Percentiles rank a stretch among this genome's conserved stretches.
These are phyloP conservation scores for Steinernema scapterisci DNA, from an alignment of 2,888 invertebrate genomes.

Conservation along the genomic window DNA sequence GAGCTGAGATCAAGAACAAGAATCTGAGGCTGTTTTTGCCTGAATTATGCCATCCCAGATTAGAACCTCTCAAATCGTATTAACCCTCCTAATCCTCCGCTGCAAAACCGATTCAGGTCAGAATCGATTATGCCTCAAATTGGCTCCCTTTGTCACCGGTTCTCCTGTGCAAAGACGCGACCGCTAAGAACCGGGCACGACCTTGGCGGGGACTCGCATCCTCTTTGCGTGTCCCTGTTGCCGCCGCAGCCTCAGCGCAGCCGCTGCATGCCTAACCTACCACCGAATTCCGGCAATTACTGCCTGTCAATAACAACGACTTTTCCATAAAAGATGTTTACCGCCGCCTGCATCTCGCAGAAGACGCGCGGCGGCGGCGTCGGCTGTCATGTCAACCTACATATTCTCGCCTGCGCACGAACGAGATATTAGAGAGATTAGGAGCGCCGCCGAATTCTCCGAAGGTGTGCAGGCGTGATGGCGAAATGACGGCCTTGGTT, in stretches of 20 bases:
- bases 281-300: constrained; percentile 31
- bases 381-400: constrained; percentile 9
- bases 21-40: too few species aligned
- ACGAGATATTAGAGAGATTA: constrained; percentile 15
- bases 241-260: not conserved
- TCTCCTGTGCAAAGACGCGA: constrained; percentile 15
- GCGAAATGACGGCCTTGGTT: not conserved
- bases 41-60: too few species aligned
- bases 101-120: constrained; percentile 15
- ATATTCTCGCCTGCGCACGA: not conserved
- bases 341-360: too few species aligned
- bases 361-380: not conserved
- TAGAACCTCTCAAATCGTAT: constrained; percentile 8
- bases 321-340: constrained; percentile 8
- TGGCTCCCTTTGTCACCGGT: constrained; percentile 18
- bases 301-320: constrained; percentile 26
- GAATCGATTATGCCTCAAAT: constrained; percentile 27
- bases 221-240: not conserved
- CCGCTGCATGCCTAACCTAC: constrained; percentile 1
- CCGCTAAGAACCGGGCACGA: not conserved
- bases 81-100: constrained; percentile 9
- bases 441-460: not conserved
- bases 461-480: not conserved
- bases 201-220: constrained; percentile 21
- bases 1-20: too few species aligned